These are phyloP conservation scores for Neostethus bicornis DNA, from an alignment of 2,797 vertebrate species.

Conservation along the genomic window DNA sequence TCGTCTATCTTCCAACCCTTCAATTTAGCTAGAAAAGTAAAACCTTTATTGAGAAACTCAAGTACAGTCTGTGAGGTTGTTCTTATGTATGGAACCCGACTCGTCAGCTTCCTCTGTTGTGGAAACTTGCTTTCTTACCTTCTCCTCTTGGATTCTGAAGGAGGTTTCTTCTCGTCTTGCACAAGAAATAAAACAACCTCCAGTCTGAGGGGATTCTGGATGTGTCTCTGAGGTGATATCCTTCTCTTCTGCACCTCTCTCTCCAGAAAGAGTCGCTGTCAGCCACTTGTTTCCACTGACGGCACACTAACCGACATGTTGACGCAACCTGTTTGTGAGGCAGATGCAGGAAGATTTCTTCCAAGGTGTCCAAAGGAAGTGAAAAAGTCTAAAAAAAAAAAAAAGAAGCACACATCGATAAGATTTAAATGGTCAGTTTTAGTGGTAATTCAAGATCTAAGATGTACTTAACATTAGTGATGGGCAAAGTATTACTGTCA, in stretches of 20 bases:
- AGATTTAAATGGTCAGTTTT: background rate
- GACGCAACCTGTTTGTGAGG: slow-evolving; percentile 77
- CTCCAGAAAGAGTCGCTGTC: slow-evolving; percentile 86
- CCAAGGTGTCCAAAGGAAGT: slow-evolving; percentile 66
- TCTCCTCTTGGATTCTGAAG: slow-evolving; percentile 85
- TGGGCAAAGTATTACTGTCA: too few relatives aligned
- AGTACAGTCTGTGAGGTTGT: slow-evolving; percentile 17
- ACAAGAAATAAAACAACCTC: slow-evolving; percentile 84
- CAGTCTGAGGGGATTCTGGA: slow-evolving; percentile 76
- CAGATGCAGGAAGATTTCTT: slow-evolving; percentile 85
- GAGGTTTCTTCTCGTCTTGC: slow-evolving; percentile 80
- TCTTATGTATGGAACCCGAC: too few relatives aligned
- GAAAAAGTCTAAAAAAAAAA: background rate
- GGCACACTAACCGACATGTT: slow-evolving; percentile 83
- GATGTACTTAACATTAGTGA: too few relatives aligned
- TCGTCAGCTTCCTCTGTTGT: too few relatives aligned
- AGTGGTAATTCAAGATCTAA: too few relatives aligned
- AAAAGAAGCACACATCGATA: background rate
- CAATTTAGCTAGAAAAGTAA: too few relatives aligned
- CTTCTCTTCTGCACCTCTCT: slow-evolving; percentile 82
- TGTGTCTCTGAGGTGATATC: slow-evolving; percentile 37
- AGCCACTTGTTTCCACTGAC: slow-evolving; percentile 82
- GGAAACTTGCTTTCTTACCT: slow-evolving; percentile 72
- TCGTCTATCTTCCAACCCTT: slow-evolving; percentile 78
- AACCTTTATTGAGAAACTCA: too few relatives aligned